These are phyloP conservation scores for Diorhabda sublineata DNA, from an alignment of 1,140 invertebrate species.

Conservation along the genomic window DNA sequence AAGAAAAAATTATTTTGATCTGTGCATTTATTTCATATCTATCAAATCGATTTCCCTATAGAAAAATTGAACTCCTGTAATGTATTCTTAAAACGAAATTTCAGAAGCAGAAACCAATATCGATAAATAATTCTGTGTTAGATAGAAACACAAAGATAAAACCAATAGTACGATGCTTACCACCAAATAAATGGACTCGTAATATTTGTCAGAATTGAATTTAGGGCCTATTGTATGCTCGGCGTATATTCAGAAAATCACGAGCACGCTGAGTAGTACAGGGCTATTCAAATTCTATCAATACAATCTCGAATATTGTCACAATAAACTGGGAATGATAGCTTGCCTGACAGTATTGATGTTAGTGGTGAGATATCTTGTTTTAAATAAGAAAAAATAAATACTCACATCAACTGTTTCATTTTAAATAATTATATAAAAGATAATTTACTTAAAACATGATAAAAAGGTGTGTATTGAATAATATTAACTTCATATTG, in stretches of 20 bases:
- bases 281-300: background rate
- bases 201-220: conserved; percentile 3
- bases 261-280: background rate
- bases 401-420: too few relatives aligned
- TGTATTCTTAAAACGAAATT: background rate
- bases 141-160: background rate
- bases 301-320: background rate
- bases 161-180: background rate
- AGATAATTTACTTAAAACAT: too few relatives aligned
- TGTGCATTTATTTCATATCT: too few relatives aligned
- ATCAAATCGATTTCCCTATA: too few relatives aligned
- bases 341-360: too few relatives aligned
- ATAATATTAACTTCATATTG: too few relatives aligned
- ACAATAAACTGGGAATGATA: background rate
- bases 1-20: too few relatives aligned
- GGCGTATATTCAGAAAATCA: background rate
- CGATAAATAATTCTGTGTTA: background rate
- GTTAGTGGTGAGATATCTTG: too few relatives aligned
- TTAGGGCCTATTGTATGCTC: conserved; percentile 1
- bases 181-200: background rate
- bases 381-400: too few relatives aligned
- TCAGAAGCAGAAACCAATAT: background rate
- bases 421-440: too few relatives aligned
- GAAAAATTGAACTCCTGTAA: too few relatives aligned
- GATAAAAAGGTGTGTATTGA: too few relatives aligned